Evolutionary conservation across 2,797 vertebrate species (phyloP), one percentile per base, ranked within the genome.

Genomic region (Loriculus beryllinus): DNA sequence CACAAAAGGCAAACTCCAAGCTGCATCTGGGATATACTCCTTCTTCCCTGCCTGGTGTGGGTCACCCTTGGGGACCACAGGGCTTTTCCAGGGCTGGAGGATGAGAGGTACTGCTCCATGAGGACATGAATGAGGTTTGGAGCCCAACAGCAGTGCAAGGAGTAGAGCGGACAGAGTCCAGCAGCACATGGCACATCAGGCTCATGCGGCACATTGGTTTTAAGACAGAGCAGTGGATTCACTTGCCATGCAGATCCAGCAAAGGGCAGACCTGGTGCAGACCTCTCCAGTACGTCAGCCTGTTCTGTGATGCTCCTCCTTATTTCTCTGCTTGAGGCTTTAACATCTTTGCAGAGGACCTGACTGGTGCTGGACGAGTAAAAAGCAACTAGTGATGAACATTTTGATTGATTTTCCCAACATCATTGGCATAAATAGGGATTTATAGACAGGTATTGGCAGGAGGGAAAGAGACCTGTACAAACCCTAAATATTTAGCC

Each of bases 121-220:
- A 40, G 43, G 33, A 7, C 5, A 3, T 0, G 3, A 17, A 16
- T 12, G 2, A 2, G 74, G 21, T 70, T 33, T 0, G 29, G 69
- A 28, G 33, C 35, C 14, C 1, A 8, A 11, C n/a, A 9, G n/a
- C 0, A 4, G 10, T 16, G 14, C 51, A 16, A 48, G 35, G 33
- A 83, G 35, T 22, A 29, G 21, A 54, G 22, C 0, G 0, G 29
- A 22, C 39, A 54, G 16, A 14, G 19, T 5, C 68, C 23, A 52
- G 35, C 14, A 35, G 15, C 33, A 25, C 14, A 11, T 35, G 56
- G n/a, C 40, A 21, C 14, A 12, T 52, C 1, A 25, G 25, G 17
- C 14, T 25, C 45, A 16, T 15, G 16, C 2, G 9, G 14, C 22
- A 14, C 8, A 3, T 9, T 48, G 59, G 6, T 6, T 52, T 80